Evolutionary conservation across 2,888 invertebrate genomes (phyloP).

Genomic region (Eupithecia centaureata): DNA sequence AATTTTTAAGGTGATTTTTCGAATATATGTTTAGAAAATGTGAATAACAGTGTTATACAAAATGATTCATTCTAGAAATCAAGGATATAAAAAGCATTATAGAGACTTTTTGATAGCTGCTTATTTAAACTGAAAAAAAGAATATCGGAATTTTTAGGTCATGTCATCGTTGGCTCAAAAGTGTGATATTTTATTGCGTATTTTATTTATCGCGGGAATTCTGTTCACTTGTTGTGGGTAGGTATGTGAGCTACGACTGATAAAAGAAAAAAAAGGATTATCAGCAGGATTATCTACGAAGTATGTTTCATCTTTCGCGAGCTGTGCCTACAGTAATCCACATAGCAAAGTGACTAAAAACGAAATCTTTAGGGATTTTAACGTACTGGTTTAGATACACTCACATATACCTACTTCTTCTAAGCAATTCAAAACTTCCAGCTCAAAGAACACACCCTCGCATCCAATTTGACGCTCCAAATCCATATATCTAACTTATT

Average conservation of each 20-base stretch:
- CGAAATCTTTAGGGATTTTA: neutral
- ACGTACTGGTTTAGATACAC: no score
- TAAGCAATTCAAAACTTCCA: neutral
- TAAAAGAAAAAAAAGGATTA: neutral
- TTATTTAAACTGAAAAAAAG: no score
- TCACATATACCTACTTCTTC: no score
- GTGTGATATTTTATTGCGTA: no score
- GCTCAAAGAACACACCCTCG: neutral
- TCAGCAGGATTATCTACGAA: neutral
- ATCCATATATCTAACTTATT: constrained; percentile 34
- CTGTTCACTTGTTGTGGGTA: neutral
- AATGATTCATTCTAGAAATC: no score
- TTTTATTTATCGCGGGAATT: no score
- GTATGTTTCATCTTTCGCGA: neutral
- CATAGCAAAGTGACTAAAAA: neutral
- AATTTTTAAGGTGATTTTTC: no score
- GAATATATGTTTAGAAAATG: neutral
- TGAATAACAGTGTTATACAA: no score
- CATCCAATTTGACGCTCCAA: constrained; percentile 22
- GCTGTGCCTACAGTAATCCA: no score
- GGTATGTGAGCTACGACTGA: neutral
- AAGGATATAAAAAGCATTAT: no score
- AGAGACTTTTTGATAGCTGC: no score
- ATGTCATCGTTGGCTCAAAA: neutral
- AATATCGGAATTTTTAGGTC: neutral